Evolutionary conservation across 2,888 invertebrate genomes (phyloP).

Genomic region (Acanthosepion esculentum): DNA sequence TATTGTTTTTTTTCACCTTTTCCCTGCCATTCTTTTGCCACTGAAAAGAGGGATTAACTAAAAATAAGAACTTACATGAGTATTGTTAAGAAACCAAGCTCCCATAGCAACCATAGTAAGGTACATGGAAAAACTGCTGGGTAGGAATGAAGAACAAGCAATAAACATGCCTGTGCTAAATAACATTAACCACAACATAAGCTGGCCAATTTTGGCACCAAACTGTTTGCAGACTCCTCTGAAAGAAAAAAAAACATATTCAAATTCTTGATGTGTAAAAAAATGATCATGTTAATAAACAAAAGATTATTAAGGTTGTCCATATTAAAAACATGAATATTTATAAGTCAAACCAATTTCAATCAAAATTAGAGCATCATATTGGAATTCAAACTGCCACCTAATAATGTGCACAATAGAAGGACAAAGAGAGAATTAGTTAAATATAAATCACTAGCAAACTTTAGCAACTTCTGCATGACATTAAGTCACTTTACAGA

Average conservation of each 20-base stretch:
- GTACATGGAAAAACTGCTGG: constrained; percentile 95
- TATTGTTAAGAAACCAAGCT: constrained; percentile 88
- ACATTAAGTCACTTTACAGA: too few relatives aligned
- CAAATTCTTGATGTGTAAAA: neutral
- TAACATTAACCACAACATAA: constrained; percentile 80
- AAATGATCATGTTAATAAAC: neutral
- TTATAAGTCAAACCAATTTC: too few relatives aligned
- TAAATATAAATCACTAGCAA: too few relatives aligned
- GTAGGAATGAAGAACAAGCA: constrained; percentile 89
- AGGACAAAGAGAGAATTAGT: too few relatives aligned
- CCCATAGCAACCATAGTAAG: constrained; percentile 88
- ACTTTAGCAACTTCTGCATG: too few relatives aligned
- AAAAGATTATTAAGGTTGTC: too few relatives aligned
- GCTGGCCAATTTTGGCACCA: constrained; percentile 86
- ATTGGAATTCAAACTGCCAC: too few relatives aligned
- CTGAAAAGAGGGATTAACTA: neutral
- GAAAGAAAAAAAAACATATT: constrained; percentile 50
- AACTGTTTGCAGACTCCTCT: constrained; percentile 83
- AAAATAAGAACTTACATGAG: constrained; percentile 73
- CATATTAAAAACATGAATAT: too few relatives aligned
- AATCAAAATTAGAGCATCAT: too few relatives aligned
- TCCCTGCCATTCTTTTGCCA: too few relatives aligned
- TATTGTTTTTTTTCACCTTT: too few relatives aligned
- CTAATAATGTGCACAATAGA: too few relatives aligned
- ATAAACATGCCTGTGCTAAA: constrained; percentile 94